Percentiles rank a stretch among this genome's conserved stretches.
These are phyloP conservation scores for Dicyrtomina minuta DNA, from an alignment of 2,888 invertebrate genomes.

Conservation along the genomic window DNA sequence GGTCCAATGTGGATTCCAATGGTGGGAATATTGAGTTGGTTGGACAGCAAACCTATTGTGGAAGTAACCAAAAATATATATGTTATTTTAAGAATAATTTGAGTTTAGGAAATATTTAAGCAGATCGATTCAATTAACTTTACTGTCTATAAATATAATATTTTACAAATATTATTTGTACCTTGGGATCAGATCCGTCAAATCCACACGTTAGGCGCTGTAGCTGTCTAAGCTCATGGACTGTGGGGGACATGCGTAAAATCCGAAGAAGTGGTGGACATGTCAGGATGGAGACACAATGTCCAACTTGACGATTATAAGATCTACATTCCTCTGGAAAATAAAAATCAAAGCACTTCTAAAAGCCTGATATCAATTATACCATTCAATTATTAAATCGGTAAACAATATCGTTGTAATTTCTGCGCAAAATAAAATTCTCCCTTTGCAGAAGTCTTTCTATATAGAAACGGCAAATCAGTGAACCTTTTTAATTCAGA, in stretches of 20 bases:
- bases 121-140: background rate
- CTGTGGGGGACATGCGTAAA: constrained; percentile 12
- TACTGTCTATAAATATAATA: background rate
- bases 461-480: too few relatives aligned
- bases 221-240: constrained; percentile 14
- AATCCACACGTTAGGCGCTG: constrained; percentile 39
- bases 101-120: background rate
- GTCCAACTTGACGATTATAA: constrained; percentile 32
- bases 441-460: too few relatives aligned
- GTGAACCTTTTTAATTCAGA: too few relatives aligned
- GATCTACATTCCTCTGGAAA: constrained; percentile 37
- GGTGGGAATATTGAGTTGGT: constrained; percentile 8
- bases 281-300: constrained; percentile 29
- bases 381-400: background rate
- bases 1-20: background rate
- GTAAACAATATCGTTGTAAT: too few relatives aligned
- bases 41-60: constrained; percentile 20
- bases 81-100: background rate
- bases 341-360: constrained; percentile 9
- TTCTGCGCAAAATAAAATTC: too few relatives aligned
- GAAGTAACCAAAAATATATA: background rate
- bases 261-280: constrained; percentile 28
- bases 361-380: background rate
- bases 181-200: constrained; percentile 34
- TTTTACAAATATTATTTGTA: background rate